These are phyloP conservation scores for Cynopterus brachyotis DNA, from an alignment of 2,113 vertebrate species.

Conservation along the genomic window DNA sequence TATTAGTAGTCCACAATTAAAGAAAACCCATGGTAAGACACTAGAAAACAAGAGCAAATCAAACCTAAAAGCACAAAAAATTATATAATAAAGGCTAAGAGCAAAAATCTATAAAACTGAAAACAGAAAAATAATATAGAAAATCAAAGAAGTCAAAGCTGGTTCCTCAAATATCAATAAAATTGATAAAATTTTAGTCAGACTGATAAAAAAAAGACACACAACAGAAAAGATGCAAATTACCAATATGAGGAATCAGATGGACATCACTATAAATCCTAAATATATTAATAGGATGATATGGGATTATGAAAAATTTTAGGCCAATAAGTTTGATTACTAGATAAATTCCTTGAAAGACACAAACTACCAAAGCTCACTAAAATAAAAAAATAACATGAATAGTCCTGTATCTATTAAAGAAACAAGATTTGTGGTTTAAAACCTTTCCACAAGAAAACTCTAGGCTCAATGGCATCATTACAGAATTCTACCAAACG, in stretches of 20 bases:
- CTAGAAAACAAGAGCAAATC: constrained; percentile 30
- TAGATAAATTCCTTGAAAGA: not conserved
- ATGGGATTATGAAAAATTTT: not conserved
- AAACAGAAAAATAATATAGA: constrained; percentile 26
- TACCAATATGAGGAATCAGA: not conserved
- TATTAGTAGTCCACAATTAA: not conserved
- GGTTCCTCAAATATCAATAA: not conserved
- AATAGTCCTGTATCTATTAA: not conserved
- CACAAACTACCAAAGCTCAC: not conserved
- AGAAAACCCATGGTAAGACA: not conserved
- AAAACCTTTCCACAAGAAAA: not conserved
- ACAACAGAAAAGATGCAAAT: not conserved
- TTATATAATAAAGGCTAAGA: not conserved
- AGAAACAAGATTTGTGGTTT: not conserved
- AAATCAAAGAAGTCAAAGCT: constrained; percentile 2
- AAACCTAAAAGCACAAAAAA: constrained; percentile 47
- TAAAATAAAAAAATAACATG: constrained; percentile 18
- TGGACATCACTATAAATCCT: not conserved
- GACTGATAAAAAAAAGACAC: not conserved
- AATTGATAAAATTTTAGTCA: not conserved
- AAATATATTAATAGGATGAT: not conserved
- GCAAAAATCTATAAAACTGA: not conserved
- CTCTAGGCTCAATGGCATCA: not conserved
- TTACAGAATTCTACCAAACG: not conserved
- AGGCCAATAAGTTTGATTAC: constrained; percentile 22